Evolutionary conservation across 1,140 invertebrate genomes (phyloP).

Genomic region (Steinernema khuongi): DNA sequence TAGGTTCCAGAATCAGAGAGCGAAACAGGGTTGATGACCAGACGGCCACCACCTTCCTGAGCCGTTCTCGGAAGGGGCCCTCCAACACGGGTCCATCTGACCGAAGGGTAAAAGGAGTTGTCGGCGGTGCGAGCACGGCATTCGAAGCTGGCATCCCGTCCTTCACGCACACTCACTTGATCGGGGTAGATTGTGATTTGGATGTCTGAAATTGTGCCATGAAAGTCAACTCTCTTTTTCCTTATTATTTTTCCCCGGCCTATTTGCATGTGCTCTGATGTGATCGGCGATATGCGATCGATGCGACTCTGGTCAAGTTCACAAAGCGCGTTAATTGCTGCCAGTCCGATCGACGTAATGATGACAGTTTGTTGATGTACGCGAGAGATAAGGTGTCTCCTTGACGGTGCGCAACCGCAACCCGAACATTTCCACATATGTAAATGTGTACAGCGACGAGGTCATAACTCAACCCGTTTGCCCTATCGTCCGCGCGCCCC

Average conservation of each 20-base stretch:
- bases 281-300: background rate
- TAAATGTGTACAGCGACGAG: conserved; percentile 15
- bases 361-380: conserved; percentile 11
- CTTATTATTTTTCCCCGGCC: no score
- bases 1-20: conserved; percentile 48
- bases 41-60: conserved; percentile 44
- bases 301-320: background rate
- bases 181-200: conserved; percentile 59
- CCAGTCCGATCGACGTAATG: conserved; percentile 12
- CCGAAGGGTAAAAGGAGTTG: conserved; percentile 47
- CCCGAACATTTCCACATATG: conserved; percentile 13
- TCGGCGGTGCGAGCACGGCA: conserved; percentile 53
- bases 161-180: conserved; percentile 51
- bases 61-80: conserved; percentile 48
- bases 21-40: conserved; percentile 40
- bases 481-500: background rate
- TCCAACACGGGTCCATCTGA: conserved; percentile 47
- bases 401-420: background rate
- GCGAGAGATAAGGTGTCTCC: conserved; percentile 7
- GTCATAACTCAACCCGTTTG: conserved; percentile 10
- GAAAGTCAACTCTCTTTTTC: no score
- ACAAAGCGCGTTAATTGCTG: background rate
- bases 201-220: conserved; percentile 40
- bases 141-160: conserved; percentile 53
- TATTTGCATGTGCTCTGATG: background rate